phyloP scores from a whole-genome alignment of 92 coral and sea anemone species.

The Porites cylindrica region DNA sequence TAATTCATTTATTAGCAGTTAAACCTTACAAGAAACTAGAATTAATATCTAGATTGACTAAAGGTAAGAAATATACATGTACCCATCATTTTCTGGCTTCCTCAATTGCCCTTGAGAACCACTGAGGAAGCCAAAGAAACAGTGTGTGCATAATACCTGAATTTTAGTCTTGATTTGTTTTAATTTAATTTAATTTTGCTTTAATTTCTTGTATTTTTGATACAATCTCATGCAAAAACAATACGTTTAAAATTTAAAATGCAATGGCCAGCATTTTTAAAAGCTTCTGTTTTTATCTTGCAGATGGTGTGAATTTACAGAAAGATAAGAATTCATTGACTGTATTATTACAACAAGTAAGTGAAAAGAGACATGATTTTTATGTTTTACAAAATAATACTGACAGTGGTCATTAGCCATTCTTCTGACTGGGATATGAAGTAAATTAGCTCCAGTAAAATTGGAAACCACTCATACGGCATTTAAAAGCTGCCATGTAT shows the following conservation, averaged over 20 bases:
- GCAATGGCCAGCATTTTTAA: not conserved
- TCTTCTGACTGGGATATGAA: no score
- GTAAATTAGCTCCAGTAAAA: no score
- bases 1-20: conserved; percentile 91
- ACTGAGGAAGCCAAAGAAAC: no score
- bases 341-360: conserved; percentile 90
- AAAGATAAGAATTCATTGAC: conserved; percentile 91
- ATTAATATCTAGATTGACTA: conserved; percentile 79
- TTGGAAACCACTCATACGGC: no score
- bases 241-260: no score
- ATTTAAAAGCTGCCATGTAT: no score
- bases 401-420: not conserved
- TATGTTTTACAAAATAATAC: not conserved
- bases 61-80: conserved; percentile 60
- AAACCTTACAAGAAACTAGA: conserved; percentile 94
- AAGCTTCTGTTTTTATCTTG: conserved; percentile 10
- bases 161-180: no score
- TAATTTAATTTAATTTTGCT: no score
- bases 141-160: no score
- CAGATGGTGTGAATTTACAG: conserved; percentile 85
- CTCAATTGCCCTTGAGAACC: no score
- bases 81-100: no score
- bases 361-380: not conserved
- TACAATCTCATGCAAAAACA: not conserved
- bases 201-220: not conserved